Evolutionary conservation across 2,888 invertebrate species (phyloP).

Genomic region (Morinoia aosen): DNA sequence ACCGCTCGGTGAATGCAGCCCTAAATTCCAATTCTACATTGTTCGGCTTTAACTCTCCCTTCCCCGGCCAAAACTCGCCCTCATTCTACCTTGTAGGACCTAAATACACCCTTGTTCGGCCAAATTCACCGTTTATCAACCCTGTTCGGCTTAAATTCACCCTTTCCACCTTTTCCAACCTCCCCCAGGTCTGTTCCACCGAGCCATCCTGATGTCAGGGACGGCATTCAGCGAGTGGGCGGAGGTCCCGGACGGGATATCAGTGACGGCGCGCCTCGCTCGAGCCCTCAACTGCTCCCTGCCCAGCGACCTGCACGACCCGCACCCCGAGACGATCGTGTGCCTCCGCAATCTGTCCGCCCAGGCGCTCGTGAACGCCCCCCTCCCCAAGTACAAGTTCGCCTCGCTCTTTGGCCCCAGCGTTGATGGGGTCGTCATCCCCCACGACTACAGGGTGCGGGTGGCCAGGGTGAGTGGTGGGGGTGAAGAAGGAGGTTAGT

Average conservation of each 20-base stretch:
- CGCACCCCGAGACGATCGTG: conserved; percentile 66
- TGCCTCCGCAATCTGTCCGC: conserved; percentile 66
- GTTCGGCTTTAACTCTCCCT: too few species aligned
- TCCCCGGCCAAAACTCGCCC: too few species aligned
- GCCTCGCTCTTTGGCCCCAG: conserved; percentile 86
- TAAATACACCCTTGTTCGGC: too few species aligned
- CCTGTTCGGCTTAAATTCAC: too few species aligned
- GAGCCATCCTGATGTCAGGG: conserved; percentile 70
- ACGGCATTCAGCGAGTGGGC: conserved; percentile 74
- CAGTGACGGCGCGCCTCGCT: conserved; percentile 76
- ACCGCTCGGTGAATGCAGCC: too few species aligned
- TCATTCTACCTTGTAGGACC: too few species aligned
- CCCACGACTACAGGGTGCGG: conserved; percentile 63
- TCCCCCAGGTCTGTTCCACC: conserved; percentile 69
- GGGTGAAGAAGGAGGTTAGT: not conserved
- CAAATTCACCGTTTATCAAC: too few species aligned
- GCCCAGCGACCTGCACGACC: conserved; percentile 63
- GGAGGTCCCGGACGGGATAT: conserved; percentile 78
- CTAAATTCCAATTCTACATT: too few species aligned
- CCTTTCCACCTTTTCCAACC: not conserved
- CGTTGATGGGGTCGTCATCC: conserved; percentile 83
- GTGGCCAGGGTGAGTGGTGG: conserved; percentile 60
- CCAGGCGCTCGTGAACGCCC: conserved; percentile 57
- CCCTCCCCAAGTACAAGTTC: conserved; percentile 66
- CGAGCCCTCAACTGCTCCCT: conserved; percentile 79